A percentile compares a stretch with the other conserved stretches of the same genome.
These are phyloP conservation scores for Noctilio leporinus DNA, from an alignment of 2,113 vertebrate genomes.

Conservation along the genomic window DNA sequence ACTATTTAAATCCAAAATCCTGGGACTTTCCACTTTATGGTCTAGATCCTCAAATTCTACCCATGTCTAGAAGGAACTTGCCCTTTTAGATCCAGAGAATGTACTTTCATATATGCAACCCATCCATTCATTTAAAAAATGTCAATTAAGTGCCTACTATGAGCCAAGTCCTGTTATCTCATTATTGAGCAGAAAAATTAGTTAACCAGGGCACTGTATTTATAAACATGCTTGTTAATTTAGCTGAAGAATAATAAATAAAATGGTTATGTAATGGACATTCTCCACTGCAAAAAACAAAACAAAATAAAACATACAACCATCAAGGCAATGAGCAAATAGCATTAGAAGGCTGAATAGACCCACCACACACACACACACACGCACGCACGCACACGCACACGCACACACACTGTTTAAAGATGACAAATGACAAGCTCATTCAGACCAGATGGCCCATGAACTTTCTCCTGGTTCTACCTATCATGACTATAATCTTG, in stretches of 20 bases:
- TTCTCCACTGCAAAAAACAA: background rate
- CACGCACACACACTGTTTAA: background rate
- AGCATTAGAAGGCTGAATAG: background rate
- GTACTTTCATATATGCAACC: background rate
- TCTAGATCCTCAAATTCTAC: background rate
- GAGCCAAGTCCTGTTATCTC: background rate
- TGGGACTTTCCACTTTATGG: background rate
- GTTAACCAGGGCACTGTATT: background rate
- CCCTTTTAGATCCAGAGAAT: background rate
- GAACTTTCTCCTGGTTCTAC: background rate
- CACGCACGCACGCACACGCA: too few species aligned
- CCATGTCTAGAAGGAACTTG: background rate
- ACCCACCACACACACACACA: background rate
- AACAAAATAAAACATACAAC: background rate
- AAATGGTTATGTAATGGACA: background rate
- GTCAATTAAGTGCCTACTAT: background rate
- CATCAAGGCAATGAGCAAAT: background rate
- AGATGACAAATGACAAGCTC: background rate
- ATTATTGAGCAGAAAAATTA: background rate
- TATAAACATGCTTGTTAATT: background rate
- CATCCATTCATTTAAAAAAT: background rate
- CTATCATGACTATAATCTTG: background rate
- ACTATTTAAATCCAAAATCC: background rate
- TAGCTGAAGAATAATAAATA: background rate
- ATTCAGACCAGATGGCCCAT: background rate